These are phyloP conservation scores for Limenitis camilla DNA, from an alignment of 2,888 invertebrate genomes.

Conservation along the genomic window DNA sequence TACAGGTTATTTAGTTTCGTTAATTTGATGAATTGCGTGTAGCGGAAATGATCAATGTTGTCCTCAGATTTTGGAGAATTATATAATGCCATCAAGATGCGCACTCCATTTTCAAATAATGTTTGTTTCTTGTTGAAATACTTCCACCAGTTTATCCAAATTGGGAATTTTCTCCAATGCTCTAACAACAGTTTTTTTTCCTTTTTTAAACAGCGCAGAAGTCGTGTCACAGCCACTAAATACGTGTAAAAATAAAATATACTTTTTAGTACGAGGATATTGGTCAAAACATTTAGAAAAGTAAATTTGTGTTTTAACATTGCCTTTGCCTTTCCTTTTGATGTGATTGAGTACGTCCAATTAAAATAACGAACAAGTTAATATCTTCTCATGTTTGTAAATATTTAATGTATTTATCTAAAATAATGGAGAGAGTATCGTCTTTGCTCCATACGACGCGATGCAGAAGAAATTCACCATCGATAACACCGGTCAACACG, in stretches of 20 bases:
- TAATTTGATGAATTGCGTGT: conserved; percentile 25
- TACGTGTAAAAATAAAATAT: conserved; percentile 30
- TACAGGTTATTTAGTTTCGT: conserved; percentile 38
- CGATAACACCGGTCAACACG: no score
- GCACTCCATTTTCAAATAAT: conserved; percentile 24
- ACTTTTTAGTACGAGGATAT: conserved; percentile 31
- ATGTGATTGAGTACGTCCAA: conserved; percentile 34
- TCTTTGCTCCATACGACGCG: conserved; percentile 35
- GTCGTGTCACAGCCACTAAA: conserved; percentile 31
- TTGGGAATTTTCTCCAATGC: conserved; percentile 25
- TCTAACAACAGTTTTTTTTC: conserved; percentile 31
- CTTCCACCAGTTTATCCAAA: conserved; percentile 30
- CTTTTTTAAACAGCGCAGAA: conserved; percentile 31
- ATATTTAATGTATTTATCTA: conserved; percentile 25
- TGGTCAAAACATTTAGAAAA: conserved; percentile 35
- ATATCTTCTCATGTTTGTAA: conserved; percentile 38
- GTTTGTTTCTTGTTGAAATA: conserved; percentile 36
- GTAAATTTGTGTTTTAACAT: conserved; percentile 37
- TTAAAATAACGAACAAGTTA: conserved; percentile 41
- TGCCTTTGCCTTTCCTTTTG: conserved; percentile 36
- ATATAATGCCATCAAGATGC: conserved; percentile 36
- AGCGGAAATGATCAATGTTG: conserved; percentile 4
- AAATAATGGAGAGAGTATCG: conserved; percentile 27
- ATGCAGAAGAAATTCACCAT: conserved; percentile 35
- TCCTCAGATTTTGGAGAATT: conserved; percentile 35